Base-by-base conservation (phyloP, 2,113 vertebrate species). In the Toxotes chatareus region DNA sequence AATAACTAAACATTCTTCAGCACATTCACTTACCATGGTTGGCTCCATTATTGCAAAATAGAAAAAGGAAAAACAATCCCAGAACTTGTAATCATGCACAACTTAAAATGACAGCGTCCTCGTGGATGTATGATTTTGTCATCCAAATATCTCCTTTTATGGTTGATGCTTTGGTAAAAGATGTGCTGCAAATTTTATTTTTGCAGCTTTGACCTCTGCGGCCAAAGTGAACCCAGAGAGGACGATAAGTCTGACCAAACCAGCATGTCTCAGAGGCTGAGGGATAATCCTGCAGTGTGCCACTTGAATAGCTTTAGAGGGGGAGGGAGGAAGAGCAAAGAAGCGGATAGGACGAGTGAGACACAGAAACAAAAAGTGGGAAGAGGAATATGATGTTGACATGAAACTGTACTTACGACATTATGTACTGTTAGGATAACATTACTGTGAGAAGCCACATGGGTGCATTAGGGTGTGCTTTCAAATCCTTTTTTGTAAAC, bases 271-370 rank as follows among this genome's bases (percentile, higher is more conserved):
- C 91, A 89, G 88, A 93, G 92, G 81, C 90, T 86, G 84, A 92
- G 85, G 89, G 94, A 93, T 95, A 94, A 95, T 95, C 94, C 94
- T 65, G 76, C 89, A 83, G 82, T 90, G 93, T 90, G 91, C 88
- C 90, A 93, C 90, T 93, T 94, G 90, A 94, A 92, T 92, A 77
- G 94, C 92, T 94, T 92, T 93, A 86, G 86, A 89, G 84, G 83
- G 91, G 87, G 84, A 86, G 89, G 44, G 68, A 88, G 73, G 88
- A 84, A 76, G 56, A 79, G 72, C 80, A 65, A 86, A 85, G 84
- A 60, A 47, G 87, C 23, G 68, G 84, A 90, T 83, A 73, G 86
- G 89, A 82, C 56, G 68, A 73, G 73, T n/a, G 40, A 82, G 82
- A 78, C 51, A 68, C 13, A 27, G 42, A 73, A 44, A 80, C 60